Conservation (phyloP, 1,140 invertebrate genomes). For the Bilobella aurantiaca region DNA sequence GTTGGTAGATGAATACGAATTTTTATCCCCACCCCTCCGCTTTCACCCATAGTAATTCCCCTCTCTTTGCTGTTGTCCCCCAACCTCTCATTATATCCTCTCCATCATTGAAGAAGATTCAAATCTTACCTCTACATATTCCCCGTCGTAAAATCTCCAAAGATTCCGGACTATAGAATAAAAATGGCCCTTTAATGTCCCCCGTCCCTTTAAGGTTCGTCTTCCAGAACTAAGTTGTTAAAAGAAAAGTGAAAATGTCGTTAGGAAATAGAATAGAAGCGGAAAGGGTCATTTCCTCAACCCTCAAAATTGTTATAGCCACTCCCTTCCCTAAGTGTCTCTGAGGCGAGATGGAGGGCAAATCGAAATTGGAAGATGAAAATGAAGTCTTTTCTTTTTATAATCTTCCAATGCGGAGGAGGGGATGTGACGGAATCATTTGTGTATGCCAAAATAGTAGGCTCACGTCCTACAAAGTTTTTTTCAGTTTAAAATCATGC, state of each 20-base stretch:
- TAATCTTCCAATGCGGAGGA: neutral
- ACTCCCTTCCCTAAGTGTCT: constrained; percentile 18
- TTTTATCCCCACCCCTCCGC: neutral
- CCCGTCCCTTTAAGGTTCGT: neutral
- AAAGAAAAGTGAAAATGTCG: constrained; percentile 9
- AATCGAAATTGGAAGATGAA: constrained; percentile 27
- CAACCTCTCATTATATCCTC: constrained; percentile 5
- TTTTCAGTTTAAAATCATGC: neutral
- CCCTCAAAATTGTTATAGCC: constrained; percentile 26
- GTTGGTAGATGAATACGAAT: constrained; percentile 4
- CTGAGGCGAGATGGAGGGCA: constrained; percentile 7
- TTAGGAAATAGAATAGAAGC: constrained; percentile 14
- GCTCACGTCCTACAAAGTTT: neutral
- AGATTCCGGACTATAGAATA: neutral
- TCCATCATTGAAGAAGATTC: neutral
- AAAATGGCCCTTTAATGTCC: neutral
- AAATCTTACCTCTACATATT: constrained; percentile 15
- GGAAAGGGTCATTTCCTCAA: constrained; percentile 21
- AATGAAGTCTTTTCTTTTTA: constrained; percentile 15
- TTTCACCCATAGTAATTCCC: neutral
- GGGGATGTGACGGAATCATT: neutral
- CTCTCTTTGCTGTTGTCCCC: neutral
- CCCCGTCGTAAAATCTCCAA: constrained; percentile 20
- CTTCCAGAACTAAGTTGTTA: neutral
- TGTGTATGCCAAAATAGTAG: neutral